Conservation (phyloP, 2,888 invertebrate species). For the Xestia xanthographa region DNA sequence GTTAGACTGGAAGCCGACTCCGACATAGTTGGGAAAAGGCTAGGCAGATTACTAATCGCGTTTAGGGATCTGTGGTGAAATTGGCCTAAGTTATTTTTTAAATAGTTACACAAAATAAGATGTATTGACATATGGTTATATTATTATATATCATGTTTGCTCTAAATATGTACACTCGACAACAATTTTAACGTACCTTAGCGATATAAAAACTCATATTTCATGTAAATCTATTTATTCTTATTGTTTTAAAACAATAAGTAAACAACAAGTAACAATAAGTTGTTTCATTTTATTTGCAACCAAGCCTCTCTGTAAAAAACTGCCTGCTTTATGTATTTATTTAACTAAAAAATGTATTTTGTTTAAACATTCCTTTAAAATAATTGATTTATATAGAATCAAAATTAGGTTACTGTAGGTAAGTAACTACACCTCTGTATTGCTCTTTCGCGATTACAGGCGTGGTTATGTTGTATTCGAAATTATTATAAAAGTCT, state of each 20-base stretch:
- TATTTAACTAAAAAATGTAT: constrained; percentile 8
- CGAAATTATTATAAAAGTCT: constrained; percentile 15
- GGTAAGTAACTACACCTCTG: not conserved
- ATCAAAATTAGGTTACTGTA: constrained; percentile 11
- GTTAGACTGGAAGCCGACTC: no score
- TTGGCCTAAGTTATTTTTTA: not conserved
- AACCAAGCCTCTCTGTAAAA: constrained; percentile 24
- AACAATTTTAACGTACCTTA: not conserved
- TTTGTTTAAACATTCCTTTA: constrained; percentile 42
- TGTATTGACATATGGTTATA: not conserved
- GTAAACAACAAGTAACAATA: no score
- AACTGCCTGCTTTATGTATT: constrained; percentile 18
- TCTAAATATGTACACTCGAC: not conserved
- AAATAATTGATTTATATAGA: constrained; percentile 30
- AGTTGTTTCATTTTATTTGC: not conserved
- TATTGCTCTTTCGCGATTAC: not conserved
- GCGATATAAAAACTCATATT: not conserved
- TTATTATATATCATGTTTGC: not conserved
- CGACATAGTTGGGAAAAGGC: no score
- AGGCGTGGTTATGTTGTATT: not conserved
- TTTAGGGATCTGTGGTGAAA: not conserved
- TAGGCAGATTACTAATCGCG: not conserved
- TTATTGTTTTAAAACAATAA: constrained; percentile 3
- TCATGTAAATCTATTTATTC: constrained; percentile 27
- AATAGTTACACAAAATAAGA: not conserved